These are phyloP conservation scores for Athripsodes cinereus DNA, from an alignment of 2,888 invertebrate species.

Conservation along the genomic window DNA sequence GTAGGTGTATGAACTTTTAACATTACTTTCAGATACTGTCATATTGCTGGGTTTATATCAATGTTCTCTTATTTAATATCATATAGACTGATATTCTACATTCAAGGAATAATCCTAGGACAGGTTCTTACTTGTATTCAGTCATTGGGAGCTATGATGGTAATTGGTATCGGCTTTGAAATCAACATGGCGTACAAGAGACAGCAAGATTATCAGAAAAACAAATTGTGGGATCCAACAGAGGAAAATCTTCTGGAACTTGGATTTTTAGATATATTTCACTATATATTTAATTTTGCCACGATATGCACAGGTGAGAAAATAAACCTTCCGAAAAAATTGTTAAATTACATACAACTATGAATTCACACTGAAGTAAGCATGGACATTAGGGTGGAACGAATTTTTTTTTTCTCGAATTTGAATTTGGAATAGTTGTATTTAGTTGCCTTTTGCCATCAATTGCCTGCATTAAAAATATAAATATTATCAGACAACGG, in stretches of 20 bases:
- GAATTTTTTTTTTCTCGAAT: too few relatives aligned
- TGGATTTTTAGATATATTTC: constrained; percentile 6
- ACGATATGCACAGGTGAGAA: constrained; percentile 7
- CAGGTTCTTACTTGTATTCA: background rate
- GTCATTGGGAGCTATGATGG: constrained; percentile 5
- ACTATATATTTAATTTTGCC: constrained; percentile 11
- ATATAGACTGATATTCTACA: background rate
- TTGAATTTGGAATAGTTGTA: too few relatives aligned
- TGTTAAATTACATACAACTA: background rate
- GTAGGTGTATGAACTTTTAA: too few relatives aligned
- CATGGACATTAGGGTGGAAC: too few relatives aligned
- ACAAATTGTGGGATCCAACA: background rate
- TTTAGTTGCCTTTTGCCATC: too few relatives aligned
- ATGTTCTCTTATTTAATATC: constrained; percentile 8
- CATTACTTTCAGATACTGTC: constrained; percentile 13
- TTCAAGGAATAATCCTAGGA: background rate
- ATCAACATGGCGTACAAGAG: constrained; percentile 3
- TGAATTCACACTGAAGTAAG: background rate
- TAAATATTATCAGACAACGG: too few relatives aligned
- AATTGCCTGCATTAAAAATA: too few relatives aligned
- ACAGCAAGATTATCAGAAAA: background rate
- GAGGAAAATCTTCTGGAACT: constrained; percentile 1
- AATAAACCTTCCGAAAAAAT: background rate
- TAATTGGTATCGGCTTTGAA: constrained; percentile 17
- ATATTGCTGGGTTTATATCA: background rate